Evolutionary conservation across 2,888 invertebrate species (phyloP).

Genomic region (Agrotis ipsilon): DNA sequence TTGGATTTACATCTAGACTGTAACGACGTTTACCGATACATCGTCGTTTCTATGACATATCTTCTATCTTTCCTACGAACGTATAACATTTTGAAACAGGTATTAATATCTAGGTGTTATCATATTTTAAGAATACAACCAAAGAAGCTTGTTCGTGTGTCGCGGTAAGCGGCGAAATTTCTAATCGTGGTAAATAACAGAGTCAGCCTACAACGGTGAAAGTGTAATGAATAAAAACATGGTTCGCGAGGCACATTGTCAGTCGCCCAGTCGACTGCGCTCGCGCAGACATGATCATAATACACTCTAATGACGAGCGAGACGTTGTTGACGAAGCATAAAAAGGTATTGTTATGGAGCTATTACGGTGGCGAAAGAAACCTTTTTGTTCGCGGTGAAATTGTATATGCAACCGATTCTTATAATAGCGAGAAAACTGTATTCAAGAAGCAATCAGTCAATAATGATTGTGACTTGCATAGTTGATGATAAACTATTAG

Average conservation of each 20-base stretch:
- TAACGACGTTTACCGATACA: slow-evolving; percentile 19
- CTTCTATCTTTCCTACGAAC: neutral
- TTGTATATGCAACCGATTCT: slow-evolving; percentile 36
- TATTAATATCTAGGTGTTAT: slow-evolving; percentile 28
- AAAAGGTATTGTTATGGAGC: slow-evolving; percentile 59
- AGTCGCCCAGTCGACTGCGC: slow-evolving; percentile 65
- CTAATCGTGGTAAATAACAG: slow-evolving; percentile 73
- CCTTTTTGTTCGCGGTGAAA: slow-evolving; percentile 53
- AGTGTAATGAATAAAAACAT: slow-evolving; percentile 75
- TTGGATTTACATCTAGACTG: slow-evolving; percentile 13
- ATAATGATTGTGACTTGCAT: slow-evolving; percentile 1
- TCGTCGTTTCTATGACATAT: slow-evolving; percentile 24
- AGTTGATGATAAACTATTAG: neutral
- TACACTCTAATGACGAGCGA: slow-evolving; percentile 52
- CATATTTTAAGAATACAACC: slow-evolving; percentile 66
- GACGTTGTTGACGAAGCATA: slow-evolving; percentile 55
- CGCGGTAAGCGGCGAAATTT: slow-evolving; percentile 72
- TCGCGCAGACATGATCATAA: slow-evolving; percentile 54
- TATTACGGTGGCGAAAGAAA: slow-evolving; percentile 53
- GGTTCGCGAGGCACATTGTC: slow-evolving; percentile 67
- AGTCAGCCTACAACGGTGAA: slow-evolving; percentile 72
- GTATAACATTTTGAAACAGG: slow-evolving; percentile 19
- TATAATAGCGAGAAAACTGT: slow-evolving; percentile 33
- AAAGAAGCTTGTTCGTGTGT: slow-evolving; percentile 73
- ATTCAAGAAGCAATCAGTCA: slow-evolving; percentile 13